Evolutionary conservation across 2,113 vertebrate genomes (phyloP).

Genomic region (Holacanthus passer): DNA sequence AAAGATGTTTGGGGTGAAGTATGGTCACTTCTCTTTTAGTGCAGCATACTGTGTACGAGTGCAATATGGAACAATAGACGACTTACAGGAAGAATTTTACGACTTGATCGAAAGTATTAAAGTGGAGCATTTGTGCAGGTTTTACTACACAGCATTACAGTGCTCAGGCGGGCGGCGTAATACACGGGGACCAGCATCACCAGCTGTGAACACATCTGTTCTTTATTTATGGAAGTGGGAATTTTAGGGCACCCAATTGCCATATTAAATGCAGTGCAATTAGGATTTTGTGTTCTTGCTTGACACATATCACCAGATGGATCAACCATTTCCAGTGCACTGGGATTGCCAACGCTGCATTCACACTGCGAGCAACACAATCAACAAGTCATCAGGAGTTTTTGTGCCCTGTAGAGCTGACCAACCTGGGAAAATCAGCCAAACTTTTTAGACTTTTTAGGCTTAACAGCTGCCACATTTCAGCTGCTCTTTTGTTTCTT

Average conservation of each 20-base stretch:
- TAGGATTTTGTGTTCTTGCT: slow-evolving; percentile 17
- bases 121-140: slow-evolving; percentile 49
- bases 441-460: background rate
- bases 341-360: slow-evolving; percentile 8
- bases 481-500: slow-evolving; percentile 1
- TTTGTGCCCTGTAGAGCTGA: slow-evolving; percentile 11
- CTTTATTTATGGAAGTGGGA: slow-evolving; percentile 28
- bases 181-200: slow-evolving; percentile 16
- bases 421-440: background rate
- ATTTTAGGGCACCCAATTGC: slow-evolving; percentile 36
- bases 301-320: slow-evolving; percentile 4
- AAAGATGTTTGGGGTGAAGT: slow-evolving; percentile 43
- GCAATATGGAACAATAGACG: slow-evolving; percentile 43
- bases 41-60: slow-evolving; percentile 45
- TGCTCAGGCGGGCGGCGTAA: slow-evolving; percentile 42
- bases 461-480: slow-evolving; percentile 5
- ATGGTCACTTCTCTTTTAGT: slow-evolving; percentile 47
- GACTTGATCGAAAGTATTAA: slow-evolving; percentile 44
- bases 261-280: slow-evolving; percentile 50
- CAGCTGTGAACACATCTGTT: slow-evolving; percentile 67
- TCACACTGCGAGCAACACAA: slow-evolving; percentile 21
- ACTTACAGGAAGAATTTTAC: slow-evolving; percentile 49
- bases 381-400: slow-evolving; percentile 16
- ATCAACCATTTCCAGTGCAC: slow-evolving; percentile 2
- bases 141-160: slow-evolving; percentile 45